Percentiles rank a stretch among this genome's conserved stretches.
Evolutionary conservation across 2,797 vertebrate genomes (phyloP).

Genomic region (Parauchenoglanis ngamensis): DNA sequence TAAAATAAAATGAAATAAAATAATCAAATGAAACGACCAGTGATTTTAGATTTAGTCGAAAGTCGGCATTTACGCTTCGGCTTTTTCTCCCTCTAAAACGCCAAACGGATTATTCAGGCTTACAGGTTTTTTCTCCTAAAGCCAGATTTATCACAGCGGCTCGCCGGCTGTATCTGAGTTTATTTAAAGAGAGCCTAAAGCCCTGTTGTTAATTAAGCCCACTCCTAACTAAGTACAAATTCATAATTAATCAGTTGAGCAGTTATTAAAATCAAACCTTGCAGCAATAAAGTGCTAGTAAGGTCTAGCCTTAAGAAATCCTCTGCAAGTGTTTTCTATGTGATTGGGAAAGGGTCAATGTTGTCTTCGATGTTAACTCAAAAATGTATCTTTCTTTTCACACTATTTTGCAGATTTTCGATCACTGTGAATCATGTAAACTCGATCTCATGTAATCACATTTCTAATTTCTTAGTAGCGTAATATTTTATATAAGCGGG

Average conservation of each 20-base stretch:
- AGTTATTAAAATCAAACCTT: background rate
- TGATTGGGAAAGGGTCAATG: background rate
- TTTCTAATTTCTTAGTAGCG: background rate
- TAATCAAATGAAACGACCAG: background rate
- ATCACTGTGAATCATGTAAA: background rate
- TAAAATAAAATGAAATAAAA: background rate
- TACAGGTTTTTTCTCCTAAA: background rate
- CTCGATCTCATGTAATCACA: too few species aligned
- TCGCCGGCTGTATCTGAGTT: too few species aligned
- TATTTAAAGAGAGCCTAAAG: background rate
- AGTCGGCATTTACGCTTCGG: background rate
- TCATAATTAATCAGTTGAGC: background rate
- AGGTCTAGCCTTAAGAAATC: background rate
- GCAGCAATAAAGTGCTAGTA: background rate
- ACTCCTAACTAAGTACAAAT: background rate
- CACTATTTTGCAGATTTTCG: background rate
- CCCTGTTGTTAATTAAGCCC: background rate
- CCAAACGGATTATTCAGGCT: background rate
- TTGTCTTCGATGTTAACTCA: background rate
- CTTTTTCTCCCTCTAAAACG: background rate
- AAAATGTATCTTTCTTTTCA: background rate
- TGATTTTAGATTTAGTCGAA: background rate
- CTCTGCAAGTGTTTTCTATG: background rate
- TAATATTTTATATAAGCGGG: background rate
- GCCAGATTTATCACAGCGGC: background rate